These are phyloP conservation scores for Brenthis hecate DNA, from an alignment of 2,888 invertebrate species.

Conservation along the genomic window DNA sequence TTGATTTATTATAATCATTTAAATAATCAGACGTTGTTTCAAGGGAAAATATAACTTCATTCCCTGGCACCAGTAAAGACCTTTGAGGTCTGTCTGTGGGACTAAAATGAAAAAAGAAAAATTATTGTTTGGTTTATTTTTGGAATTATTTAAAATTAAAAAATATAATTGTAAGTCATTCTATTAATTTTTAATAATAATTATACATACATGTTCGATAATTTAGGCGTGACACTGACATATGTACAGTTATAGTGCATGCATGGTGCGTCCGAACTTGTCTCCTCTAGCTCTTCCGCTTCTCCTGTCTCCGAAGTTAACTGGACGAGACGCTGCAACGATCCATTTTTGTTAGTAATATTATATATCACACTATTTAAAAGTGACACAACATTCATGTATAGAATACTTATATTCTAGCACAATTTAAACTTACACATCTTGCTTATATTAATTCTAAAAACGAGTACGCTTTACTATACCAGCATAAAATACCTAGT, in stretches of 20 bases:
- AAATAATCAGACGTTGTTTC: slow-evolving; percentile 98
- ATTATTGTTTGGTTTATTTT: background rate
- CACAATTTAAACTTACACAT: too few relatives aligned
- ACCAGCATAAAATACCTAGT: too few relatives aligned
- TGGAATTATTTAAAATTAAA: background rate
- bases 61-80: slow-evolving; percentile 93
- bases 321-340: slow-evolving; percentile 61
- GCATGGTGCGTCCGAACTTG: slow-evolving; percentile 57
- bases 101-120: slow-evolving; percentile 51
- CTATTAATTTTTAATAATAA: background rate
- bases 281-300: slow-evolving; percentile 65
- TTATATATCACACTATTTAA: background rate
- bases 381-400: background rate
- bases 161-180: background rate
- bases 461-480: too few relatives aligned
- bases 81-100: slow-evolving; percentile 92
- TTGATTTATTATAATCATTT: slow-evolving; percentile 88
- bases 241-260: slow-evolving; percentile 75
- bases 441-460: too few relatives aligned
- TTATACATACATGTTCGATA: slow-evolving; percentile 66
- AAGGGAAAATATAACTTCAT: slow-evolving; percentile 96
- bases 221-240: slow-evolving; percentile 69
- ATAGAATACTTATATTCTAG: background rate
- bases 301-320: slow-evolving; percentile 62
- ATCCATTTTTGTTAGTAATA: slow-evolving; percentile 8